phyloP scores from a whole-genome alignment of 2,113 vertebrate genomes.

The Pseudopipra pipra region DNA sequence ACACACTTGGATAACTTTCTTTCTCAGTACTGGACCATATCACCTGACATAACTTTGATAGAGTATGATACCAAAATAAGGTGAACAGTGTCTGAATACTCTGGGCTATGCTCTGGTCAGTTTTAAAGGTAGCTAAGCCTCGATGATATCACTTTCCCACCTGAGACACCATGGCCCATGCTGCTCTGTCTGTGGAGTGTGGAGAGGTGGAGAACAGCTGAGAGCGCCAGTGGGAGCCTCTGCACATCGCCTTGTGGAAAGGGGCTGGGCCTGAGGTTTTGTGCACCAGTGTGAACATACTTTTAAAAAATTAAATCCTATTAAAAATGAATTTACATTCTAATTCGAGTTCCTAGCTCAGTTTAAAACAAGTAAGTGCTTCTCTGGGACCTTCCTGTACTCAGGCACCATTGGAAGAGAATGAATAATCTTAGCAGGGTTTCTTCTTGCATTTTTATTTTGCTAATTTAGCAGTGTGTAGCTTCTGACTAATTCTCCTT shows the following conservation, averaged over 20 bases:
- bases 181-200: not conserved
- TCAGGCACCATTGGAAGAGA: not conserved
- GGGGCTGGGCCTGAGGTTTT: not conserved
- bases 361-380: not conserved
- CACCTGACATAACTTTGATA: rapidly evolving
- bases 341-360: not conserved
- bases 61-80: not conserved
- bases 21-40: not conserved
- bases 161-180: rapidly evolving
- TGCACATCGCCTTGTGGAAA: not conserved
- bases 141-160: not conserved
- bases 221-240: not conserved
- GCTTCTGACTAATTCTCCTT: not conserved
- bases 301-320: not conserved
- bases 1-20: not conserved
- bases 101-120: not conserved
- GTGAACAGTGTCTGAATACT: not conserved
- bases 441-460: not conserved
- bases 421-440: not conserved
- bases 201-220: not conserved
- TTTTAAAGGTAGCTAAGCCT: not conserved
- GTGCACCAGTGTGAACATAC: not conserved
- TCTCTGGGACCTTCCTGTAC: not conserved
- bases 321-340: not conserved
- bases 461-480: not conserved